These are phyloP conservation scores for Drosophila bipectinata DNA, from an alignment of 1,140 invertebrate genomes.

Conservation along the genomic window DNA sequence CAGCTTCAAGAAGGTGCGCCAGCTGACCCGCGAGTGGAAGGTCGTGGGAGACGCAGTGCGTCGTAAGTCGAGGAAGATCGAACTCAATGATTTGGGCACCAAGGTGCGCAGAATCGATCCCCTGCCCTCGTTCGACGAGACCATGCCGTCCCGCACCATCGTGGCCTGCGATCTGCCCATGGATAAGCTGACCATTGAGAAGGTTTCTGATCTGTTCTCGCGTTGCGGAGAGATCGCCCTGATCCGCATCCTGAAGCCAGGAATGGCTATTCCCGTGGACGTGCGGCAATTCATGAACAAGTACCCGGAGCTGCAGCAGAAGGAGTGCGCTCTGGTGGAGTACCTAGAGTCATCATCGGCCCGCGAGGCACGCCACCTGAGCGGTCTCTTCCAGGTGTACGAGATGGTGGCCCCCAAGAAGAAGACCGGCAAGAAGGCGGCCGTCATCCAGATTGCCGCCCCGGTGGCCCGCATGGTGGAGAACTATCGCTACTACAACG, in stretches of 20 bases:
- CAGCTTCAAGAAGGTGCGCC: constrained; percentile 96
- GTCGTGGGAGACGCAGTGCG: constrained; percentile 93
- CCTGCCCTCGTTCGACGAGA: constrained; percentile 95
- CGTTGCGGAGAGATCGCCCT: constrained; percentile 94
- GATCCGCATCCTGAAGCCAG: constrained; percentile 93
- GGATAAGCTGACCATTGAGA: constrained; percentile 93
- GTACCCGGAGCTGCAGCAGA: constrained; percentile 93
- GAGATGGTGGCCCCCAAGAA: constrained; percentile 84
- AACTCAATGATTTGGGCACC: constrained; percentile 95
- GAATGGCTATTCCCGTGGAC: constrained; percentile 94
- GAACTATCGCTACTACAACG: constrained; percentile 81
- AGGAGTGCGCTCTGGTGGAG: constrained; percentile 94
- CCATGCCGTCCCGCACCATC: constrained; percentile 94
- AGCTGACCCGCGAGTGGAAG: constrained; percentile 96
- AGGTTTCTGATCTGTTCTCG: constrained; percentile 94
- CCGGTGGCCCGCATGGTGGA: constrained; percentile 82
- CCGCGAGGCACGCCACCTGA: constrained; percentile 89
- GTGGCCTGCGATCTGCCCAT: constrained; percentile 94
- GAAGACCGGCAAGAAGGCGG: constrained; percentile 83
- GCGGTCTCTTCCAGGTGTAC: constrained; percentile 74
- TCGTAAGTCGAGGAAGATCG: constrained; percentile 90
- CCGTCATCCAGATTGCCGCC: constrained; percentile 71
- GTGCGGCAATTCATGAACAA: constrained; percentile 95
- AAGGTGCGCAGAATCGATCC: constrained; percentile 94
- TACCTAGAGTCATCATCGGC: constrained; percentile 94